Conservation (phyloP, 2,113 vertebrate species). For the Eolophus roseicapilla region DNA sequence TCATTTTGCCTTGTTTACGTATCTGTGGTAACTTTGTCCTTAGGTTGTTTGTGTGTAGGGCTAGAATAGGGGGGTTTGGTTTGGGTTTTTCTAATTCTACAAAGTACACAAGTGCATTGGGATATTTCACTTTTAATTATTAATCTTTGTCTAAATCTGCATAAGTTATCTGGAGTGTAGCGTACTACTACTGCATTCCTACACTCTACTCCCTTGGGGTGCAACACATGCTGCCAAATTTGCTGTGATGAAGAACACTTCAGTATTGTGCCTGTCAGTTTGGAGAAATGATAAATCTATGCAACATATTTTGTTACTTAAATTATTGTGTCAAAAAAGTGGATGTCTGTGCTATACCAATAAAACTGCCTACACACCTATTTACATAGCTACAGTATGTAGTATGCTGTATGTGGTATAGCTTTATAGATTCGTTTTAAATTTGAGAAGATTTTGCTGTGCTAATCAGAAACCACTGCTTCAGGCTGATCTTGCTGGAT, state of each 20-base stretch:
- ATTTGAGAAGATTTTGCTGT: neutral
- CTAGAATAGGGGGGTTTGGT: neutral
- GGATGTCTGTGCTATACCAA: neutral
- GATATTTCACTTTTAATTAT: neutral
- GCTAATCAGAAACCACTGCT: neutral
- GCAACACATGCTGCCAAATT: neutral
- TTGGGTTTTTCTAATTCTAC: neutral
- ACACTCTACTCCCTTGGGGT: neutral
- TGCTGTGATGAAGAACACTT: neutral
- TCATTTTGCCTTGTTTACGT: neutral
- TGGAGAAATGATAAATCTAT: slow-evolving; percentile 14
- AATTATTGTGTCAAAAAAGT: neutral
- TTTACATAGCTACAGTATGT: neutral
- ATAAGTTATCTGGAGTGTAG: neutral
- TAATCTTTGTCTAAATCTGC: neutral
- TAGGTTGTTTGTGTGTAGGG: neutral
- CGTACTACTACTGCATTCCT: neutral
- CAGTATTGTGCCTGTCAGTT: slow-evolving; percentile 5
- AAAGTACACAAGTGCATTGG: neutral
- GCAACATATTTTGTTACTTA: slow-evolving; percentile 8
- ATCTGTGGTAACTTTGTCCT: neutral
- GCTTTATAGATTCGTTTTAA: neutral
- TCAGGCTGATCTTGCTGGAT: neutral
- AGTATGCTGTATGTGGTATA: neutral
- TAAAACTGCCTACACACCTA: neutral